Evolutionary conservation across 1,140 invertebrate genomes (phyloP).

Genomic region (Drosophila sucinea): DNA sequence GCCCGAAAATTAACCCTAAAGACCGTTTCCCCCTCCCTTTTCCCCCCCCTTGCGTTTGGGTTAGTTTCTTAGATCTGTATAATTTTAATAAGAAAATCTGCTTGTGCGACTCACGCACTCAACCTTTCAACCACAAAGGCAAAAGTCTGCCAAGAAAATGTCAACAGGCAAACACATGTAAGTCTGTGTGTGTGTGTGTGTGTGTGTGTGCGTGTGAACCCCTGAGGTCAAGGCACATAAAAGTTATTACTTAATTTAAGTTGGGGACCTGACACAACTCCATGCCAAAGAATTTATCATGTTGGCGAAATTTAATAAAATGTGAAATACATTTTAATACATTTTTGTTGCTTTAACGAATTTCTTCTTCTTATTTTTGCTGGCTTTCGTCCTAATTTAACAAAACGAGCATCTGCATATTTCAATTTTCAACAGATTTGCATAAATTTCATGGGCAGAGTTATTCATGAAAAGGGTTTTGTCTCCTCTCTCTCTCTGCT

Average conservation of each 20-base stretch:
- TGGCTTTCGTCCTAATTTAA: conserved; percentile 51
- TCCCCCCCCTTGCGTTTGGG: background rate
- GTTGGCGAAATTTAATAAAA: conserved; percentile 76
- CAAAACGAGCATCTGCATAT: conserved; percentile 76
- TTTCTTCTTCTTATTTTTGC: background rate
- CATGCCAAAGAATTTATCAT: conserved; percentile 70
- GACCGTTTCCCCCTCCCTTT: conserved; percentile 1
- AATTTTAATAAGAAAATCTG: conserved; percentile 76
- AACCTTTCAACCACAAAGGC: conserved; percentile 72
- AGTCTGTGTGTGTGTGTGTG: conserved; percentile 4
- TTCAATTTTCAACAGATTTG: conserved; percentile 76
- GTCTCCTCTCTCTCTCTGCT: conserved; percentile 4
- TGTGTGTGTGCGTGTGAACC: conserved; percentile 43
- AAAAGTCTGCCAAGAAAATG: conserved; percentile 67
- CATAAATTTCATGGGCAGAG: conserved; percentile 64
- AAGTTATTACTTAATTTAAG: conserved; percentile 82
- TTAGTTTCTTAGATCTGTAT: conserved; percentile 33
- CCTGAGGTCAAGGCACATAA: conserved; percentile 72
- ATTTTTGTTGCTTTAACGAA: conserved; percentile 39
- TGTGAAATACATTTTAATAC: conserved; percentile 70
- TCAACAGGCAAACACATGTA: conserved; percentile 66
- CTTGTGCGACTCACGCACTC: conserved; percentile 44
- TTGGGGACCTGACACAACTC: conserved; percentile 46
- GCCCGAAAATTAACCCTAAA: conserved; percentile 73
- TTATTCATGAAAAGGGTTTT: conserved; percentile 74